Base-by-base conservation (phyloP, 2,113 vertebrate species). In the Campylomormyrus tamandua region DNA sequence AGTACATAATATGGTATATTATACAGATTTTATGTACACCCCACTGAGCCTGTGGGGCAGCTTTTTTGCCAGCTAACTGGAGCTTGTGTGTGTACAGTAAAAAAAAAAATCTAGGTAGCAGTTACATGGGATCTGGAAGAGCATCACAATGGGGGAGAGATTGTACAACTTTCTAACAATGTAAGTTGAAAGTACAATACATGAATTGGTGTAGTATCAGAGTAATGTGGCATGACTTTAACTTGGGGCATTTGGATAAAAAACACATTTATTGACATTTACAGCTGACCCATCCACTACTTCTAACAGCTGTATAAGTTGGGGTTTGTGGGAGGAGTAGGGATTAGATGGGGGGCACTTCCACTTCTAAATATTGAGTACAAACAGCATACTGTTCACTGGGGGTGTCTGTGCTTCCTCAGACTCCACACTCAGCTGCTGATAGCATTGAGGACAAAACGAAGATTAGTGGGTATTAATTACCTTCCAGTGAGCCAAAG, bases 401-500 rank as follows among this genome's bases (percentile, higher is more conserved):
- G 87, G 39, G 56, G 45, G 87, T 5, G 62, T 19, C 62, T 77
- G 46, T 74, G 17, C 42, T 46, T 49, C 85, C 84, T 83, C 49
- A 86, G 87, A 89, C 45, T 50, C 89, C 90, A 90, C 84, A 91
- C 56, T 91, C 88, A 87, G 89, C 86, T 88, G 83, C 88, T 90
- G 80, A 45, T 70, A 35, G 52, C 24, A 39, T 46, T 58, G 19
- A 21, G 70, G 85, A 87, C 35, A 74, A 93, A 88, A 91, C 89
- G 89, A 91, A 92, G 84, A 91, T 89, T 88, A 74, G 80, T 89
- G 90, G 80, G 56, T 88, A 87, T 93, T 93, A 92, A 93, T 93
- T 92, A 88, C 90, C 24, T 48, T 84, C 90, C 88, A 52, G 91
- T 92, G 92, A 90, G 89, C 89, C 50, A 93, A 88, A 88, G 92